These are phyloP conservation scores for Amphiura filiformis DNA, from an alignment of 35 echinoderm and acorn worm species.

Conservation along the genomic window DNA sequence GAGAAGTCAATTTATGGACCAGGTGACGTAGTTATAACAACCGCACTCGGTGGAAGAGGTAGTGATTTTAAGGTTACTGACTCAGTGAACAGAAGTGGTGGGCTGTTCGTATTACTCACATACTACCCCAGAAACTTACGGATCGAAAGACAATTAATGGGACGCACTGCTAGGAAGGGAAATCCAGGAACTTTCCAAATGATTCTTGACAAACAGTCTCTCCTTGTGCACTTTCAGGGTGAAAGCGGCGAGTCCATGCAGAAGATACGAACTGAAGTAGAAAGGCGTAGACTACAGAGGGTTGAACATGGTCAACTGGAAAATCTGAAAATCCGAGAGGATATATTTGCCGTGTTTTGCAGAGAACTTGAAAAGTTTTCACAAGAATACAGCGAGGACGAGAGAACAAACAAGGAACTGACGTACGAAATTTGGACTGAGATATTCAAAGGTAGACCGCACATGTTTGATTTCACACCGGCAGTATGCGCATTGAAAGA, in stretches of 20 bases:
- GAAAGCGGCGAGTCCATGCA: neutral
- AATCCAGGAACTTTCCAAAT: neutral
- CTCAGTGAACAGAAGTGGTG: neutral
- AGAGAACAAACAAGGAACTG: neutral
- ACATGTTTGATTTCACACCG: neutral
- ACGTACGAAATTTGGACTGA: neutral
- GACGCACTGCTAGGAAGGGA: neutral
- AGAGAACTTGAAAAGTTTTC: neutral
- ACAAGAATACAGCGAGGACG: neutral
- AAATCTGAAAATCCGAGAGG: neutral
- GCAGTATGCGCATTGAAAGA: neutral
- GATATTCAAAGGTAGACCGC: neutral
- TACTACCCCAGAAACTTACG: neutral
- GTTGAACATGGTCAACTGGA: neutral
- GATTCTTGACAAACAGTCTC: neutral
- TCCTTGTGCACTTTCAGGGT: neutral
- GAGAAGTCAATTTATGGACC: neutral
- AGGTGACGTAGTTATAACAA: neutral
- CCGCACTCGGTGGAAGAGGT: neutral
- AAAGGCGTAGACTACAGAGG: neutral
- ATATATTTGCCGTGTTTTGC: neutral
- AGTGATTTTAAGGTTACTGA: neutral
- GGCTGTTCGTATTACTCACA: neutral
- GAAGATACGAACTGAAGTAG: neutral
- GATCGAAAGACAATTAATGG: conserved; percentile 3